Evolutionary conservation across 2,113 vertebrate species (phyloP).

Genomic region (Peromyscus maniculatus): DNA sequence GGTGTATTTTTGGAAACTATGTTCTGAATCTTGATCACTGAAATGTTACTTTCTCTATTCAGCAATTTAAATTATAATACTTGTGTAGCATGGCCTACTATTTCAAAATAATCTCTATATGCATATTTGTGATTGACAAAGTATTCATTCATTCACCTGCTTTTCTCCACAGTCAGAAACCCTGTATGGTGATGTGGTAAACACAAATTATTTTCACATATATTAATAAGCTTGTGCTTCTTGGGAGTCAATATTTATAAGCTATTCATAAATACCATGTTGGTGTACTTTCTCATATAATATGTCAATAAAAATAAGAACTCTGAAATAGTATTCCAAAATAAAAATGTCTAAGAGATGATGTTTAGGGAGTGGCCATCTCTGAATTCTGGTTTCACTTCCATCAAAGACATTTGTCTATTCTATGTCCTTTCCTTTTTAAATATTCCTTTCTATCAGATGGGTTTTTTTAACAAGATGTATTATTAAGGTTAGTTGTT

Average conservation of each 20-base stretch:
- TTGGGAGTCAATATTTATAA: conserved; percentile 8
- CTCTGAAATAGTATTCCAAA: conserved; percentile 41
- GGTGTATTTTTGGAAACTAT: not conserved
- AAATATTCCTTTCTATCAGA: not conserved
- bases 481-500: conserved; percentile 48
- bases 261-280: not conserved
- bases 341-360: conserved; percentile 4
- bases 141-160: conserved; percentile 21
- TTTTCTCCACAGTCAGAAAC: conserved; percentile 60
- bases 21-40: conserved; percentile 40
- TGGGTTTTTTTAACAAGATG: conserved; percentile 5
- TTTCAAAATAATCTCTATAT: conserved; percentile 64
- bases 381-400: conserved; percentile 12
- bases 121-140: conserved; percentile 63
- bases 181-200: conserved; percentile 13
- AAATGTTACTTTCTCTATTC: not conserved
- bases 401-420: not conserved
- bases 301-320: not conserved
- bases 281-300: not conserved
- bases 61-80: conserved; percentile 64
- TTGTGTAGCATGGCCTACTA: conserved; percentile 31
- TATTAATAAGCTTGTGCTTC: not conserved
- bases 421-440: not conserved
- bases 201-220: conserved; percentile 30
- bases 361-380: not conserved